Percentiles rank a stretch among this genome's conserved stretches.
Conservation (phyloP, 2,888 invertebrate genomes). For the Oligia latruncula region DNA sequence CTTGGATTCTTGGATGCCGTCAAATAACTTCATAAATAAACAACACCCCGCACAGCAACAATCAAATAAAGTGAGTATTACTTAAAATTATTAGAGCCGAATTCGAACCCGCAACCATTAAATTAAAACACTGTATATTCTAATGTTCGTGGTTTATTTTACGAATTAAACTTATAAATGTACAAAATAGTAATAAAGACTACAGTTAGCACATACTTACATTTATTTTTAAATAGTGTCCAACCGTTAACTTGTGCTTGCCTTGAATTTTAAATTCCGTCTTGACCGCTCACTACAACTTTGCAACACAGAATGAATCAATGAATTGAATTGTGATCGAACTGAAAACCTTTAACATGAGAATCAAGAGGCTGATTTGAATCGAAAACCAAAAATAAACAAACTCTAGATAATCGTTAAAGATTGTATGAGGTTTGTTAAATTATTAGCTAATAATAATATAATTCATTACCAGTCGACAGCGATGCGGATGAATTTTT, state of each 20-base stretch:
- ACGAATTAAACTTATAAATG: not conserved
- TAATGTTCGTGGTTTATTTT: not conserved
- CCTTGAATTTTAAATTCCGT: slow-evolving; percentile 15
- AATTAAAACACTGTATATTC: not conserved
- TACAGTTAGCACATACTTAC: slow-evolving; percentile 13
- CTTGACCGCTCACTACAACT: slow-evolving; percentile 29
- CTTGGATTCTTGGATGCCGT: too few relatives aligned
- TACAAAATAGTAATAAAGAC: not conserved
- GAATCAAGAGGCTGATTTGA: not conserved
- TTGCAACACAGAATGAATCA: slow-evolving; percentile 33
- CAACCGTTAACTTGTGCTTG: slow-evolving; percentile 7
- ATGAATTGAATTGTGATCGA: slow-evolving; percentile 25
- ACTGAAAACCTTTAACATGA: not conserved
- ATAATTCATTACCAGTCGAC: not conserved
- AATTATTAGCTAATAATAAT: not conserved
- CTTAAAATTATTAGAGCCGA: not conserved
- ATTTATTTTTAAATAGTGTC: slow-evolving; percentile 11
- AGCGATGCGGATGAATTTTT: too few relatives aligned
- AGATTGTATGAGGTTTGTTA: not conserved
- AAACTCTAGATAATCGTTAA: not conserved
- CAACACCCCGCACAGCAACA: not conserved
- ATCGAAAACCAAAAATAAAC: not conserved
- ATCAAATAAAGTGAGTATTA: not conserved
- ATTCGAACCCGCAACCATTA: not conserved
- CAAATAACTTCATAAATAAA: not conserved